These are phyloP conservation scores for Unio delphinus DNA, from an alignment of 2,888 invertebrate genomes.

Conservation along the genomic window DNA sequence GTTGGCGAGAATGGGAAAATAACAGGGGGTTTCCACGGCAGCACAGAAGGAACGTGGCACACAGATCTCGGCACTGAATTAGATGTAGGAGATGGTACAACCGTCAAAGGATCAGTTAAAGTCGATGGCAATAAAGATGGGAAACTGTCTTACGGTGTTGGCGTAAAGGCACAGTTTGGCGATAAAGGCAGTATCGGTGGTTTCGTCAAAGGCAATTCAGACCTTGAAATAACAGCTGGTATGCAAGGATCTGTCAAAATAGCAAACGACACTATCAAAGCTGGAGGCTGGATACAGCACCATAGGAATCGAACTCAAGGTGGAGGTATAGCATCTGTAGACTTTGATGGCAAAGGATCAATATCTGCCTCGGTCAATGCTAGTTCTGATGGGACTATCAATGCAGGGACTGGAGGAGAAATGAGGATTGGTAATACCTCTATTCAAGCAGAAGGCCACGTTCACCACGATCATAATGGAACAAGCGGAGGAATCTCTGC, in stretches of 20 bases:
- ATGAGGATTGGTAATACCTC: neutral
- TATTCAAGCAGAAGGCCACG: neutral
- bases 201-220: slow-evolving; percentile 2
- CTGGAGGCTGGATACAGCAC: slow-evolving; percentile 3
- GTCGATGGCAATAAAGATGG: neutral
- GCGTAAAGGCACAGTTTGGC: slow-evolving; percentile 1
- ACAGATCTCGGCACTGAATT: slow-evolving; percentile 1
- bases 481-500: slow-evolving; percentile 2
- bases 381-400: slow-evolving; percentile 1
- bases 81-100: slow-evolving; percentile 5
- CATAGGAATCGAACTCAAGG: slow-evolving; percentile 2
- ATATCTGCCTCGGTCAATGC: neutral
- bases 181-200: slow-evolving; percentile 4
- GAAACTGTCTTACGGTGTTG: neutral
- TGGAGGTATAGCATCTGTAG: neutral
- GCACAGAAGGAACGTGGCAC: slow-evolving; percentile 1
- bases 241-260: slow-evolving; percentile 2
- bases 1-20: slow-evolving; percentile 1
- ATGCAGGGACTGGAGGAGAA: neutral
- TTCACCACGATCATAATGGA: slow-evolving; percentile 5
- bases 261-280: neutral
- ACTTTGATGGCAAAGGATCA: neutral
- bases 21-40: neutral
- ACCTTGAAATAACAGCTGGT: slow-evolving; percentile 2
- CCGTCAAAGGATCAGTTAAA: neutral